Base-by-base conservation (phyloP, 2,888 invertebrate genomes). In the Rhingia campestris region DNA sequence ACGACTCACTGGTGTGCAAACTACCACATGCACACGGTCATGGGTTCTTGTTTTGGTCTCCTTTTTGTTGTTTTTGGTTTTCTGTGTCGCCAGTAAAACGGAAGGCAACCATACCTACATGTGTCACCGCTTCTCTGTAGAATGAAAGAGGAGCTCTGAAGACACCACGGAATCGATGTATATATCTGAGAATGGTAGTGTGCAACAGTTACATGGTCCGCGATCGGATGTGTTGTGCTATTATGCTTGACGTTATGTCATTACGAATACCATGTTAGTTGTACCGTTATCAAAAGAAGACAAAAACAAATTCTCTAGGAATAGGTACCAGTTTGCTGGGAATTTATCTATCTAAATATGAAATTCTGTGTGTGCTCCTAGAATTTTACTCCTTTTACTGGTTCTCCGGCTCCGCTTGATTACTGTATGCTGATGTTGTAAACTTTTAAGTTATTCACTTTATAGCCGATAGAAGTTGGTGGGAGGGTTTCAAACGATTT, bases 171-270 rank as follows among this genome's bases (percentile, higher is more conserved):
- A 53, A 61, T 45, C 43, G 51, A 56, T 33, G 56, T 53, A 12
- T 43, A n/a, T 10, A 43, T 22, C 33, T 66, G 59, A 22, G 45
- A 79, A 79, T 79, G 64, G 80, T 37, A 66, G 69, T 59, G 54
- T 84, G 74, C 84, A 84, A 84, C 84, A 70, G 84, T 84, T 84
- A 84, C 80, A 79, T 64, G 59, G 64, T 70, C 64, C 12, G 12
- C 56, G 14, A 54, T 70, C 59, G 70, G 64, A 66, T 70, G 74
- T 70, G 73, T 49, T 43, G 74, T 74, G 63, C 64, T 80, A 66
- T 80, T 84, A 84, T 84, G 80, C 37, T 73, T 37, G 69, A 75
- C 33, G 76, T 84, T 84, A 84, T 80, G 74, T 84, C 84, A 82
- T 69, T 74, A 82, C 59, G 47, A 64, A 54, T 70, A 80, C 61